A percentile compares a stretch with the other conserved stretches of the same genome.
Evolutionary conservation across 2,888 invertebrate genomes (phyloP).

Genomic region (Caenorhabditis afra): DNA sequence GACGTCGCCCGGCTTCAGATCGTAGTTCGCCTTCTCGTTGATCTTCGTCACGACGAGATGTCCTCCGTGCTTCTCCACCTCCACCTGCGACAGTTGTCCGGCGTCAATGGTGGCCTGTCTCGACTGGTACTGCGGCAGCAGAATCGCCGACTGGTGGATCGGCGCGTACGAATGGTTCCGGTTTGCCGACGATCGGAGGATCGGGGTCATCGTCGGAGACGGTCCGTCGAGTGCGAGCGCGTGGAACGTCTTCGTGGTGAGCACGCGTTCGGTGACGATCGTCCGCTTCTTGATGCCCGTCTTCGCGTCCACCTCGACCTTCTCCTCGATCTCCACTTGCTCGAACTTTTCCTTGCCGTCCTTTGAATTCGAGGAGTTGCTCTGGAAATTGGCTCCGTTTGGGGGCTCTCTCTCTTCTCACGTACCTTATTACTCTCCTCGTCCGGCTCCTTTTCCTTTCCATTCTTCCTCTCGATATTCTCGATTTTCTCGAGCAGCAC

Average conservation of each 20-base stretch:
- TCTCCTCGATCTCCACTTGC: constrained; percentile 71
- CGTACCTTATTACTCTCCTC: constrained; percentile 25
- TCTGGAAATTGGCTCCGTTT: constrained; percentile 18
- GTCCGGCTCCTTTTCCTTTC: constrained; percentile 36
- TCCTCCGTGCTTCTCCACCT: constrained; percentile 72
- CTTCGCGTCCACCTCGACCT: constrained; percentile 70
- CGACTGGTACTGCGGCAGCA: constrained; percentile 73
- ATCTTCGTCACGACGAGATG: constrained; percentile 73
- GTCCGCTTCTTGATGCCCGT: constrained; percentile 75
- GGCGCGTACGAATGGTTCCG: constrained; percentile 46
- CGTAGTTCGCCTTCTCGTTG: constrained; percentile 66
- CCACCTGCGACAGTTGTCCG: constrained; percentile 69
- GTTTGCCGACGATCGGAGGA: constrained; percentile 39
- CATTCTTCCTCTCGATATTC: constrained; percentile 70
- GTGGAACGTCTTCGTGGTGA: constrained; percentile 74
- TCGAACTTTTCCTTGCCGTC: constrained; percentile 60
- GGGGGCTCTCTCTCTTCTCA: background rate
- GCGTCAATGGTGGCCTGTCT: constrained; percentile 68
- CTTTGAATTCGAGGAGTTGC: constrained; percentile 20
- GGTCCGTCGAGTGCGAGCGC: constrained; percentile 65
- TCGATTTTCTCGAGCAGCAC: constrained; percentile 78
- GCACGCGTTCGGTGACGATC: constrained; percentile 76
- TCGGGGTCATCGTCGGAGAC: constrained; percentile 53
- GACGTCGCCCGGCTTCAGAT: constrained; percentile 92
- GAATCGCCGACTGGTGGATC: constrained; percentile 56